Conservation (phyloP, 2,113 vertebrate genomes). For the Pelecanus crispus region DNA sequence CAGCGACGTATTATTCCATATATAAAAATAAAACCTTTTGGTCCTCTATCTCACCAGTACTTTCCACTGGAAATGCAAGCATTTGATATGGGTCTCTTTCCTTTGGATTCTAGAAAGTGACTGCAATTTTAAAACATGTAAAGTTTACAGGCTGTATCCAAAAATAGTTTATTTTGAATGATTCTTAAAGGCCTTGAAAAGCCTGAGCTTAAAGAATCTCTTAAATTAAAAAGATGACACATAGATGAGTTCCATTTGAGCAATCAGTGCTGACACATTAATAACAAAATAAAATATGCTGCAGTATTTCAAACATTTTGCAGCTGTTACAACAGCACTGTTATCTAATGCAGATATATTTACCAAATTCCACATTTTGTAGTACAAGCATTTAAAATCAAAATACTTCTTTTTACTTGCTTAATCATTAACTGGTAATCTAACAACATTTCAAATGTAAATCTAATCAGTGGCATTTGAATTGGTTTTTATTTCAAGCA, state of each 20-base stretch:
- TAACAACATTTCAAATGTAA: not conserved
- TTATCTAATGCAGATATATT: not conserved
- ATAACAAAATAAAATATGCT: not conserved
- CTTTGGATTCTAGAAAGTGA: not conserved
- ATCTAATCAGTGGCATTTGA: not conserved
- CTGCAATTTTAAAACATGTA: not conserved
- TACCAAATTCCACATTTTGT: not conserved
- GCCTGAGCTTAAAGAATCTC: not conserved
- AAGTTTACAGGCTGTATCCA: not conserved
- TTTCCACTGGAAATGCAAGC: not conserved
- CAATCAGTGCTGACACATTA: not conserved
- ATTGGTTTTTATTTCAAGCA: not conserved
- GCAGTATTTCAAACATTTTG: not conserved
- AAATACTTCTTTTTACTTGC: not conserved
- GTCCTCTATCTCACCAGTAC: not conserved
- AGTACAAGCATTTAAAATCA: not conserved
- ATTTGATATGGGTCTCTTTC: not conserved
- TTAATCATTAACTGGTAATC: not conserved
- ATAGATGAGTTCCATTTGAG: not conserved
- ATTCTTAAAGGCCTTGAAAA: not conserved
- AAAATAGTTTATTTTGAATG: not conserved
- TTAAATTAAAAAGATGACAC: slow-evolving; percentile 1
- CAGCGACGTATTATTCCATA: not conserved
- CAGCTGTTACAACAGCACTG: not conserved
- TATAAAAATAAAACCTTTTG: not conserved